Evolutionary conservation across 2,888 invertebrate species (phyloP), one percentile per base, ranked within the genome.

Genomic region (Brassicogethes aeneus): DNA sequence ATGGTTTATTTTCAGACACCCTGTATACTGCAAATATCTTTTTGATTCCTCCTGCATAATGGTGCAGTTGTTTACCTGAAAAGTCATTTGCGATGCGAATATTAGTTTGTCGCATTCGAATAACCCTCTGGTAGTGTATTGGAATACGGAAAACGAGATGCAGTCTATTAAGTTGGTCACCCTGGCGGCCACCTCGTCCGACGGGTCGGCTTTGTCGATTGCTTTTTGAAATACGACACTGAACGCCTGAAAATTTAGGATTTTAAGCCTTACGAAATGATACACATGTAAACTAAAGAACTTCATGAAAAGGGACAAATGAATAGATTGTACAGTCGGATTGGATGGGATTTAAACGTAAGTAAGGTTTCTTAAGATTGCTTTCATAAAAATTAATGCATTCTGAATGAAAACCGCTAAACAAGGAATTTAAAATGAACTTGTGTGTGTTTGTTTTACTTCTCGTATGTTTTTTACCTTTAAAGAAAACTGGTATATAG

Each of bases 141-240:
- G 86, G 63, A 90, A 96, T 2, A 96, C 93, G 1, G 90, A 91
- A 65, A 86, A 92, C 23, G 91, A 89, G 56, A 96, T 95, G 65
- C 89, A 89, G 61, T 95, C 93, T 55, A 95, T 95, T 34, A 96
- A 77, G 69, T 92, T 93, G 50, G 76, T 74, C 13, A 96, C 92
- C 54, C 95, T 74, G 43, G 73, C 71, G 17, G 77, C 73, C 1
- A 95, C 87, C 50, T 83, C 84, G 13, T 84, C 82, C 1, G 88
- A 82, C 1, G 85, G 81, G 49, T 88, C 85, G 0, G 95, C 91
- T 61, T 79, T 82, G 34, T 86, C 85, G 59, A 96, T 94, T 13
- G 95, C 95, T 62, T 93, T 94, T 74, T 93, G 92, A 65, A 95
- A 95, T 17, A 95, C 95, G n/a, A 93, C 92, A 66, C 90, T 92